Conservation (phyloP, 2,888 invertebrate genomes). For the Clusia tigrina region DNA sequence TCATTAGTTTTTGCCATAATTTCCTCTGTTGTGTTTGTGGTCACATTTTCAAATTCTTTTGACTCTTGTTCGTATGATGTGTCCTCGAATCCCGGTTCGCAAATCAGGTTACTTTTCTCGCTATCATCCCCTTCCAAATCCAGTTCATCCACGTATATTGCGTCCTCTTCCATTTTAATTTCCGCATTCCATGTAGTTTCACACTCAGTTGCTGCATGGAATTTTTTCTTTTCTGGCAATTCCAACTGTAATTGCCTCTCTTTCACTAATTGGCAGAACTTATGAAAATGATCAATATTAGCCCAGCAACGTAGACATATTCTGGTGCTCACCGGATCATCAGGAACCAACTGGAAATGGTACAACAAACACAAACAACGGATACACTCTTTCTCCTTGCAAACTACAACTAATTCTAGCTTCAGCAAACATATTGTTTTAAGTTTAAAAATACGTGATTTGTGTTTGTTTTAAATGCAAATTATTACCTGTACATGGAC, state of each 20-base stretch:
- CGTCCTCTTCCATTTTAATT: background rate
- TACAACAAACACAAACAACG: background rate
- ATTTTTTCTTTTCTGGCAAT: background rate
- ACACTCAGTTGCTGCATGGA: background rate
- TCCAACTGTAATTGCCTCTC: slow-evolving; percentile 13
- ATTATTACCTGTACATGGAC: slow-evolving; percentile 15
- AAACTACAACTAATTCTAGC: too few species aligned
- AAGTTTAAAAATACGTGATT: too few species aligned
- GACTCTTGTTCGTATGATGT: too few species aligned
- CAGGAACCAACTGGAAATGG: background rate
- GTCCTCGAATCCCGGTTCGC: too few species aligned
- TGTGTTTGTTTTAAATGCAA: too few species aligned
- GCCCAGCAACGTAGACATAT: slow-evolving; percentile 27
- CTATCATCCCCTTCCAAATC: too few species aligned
- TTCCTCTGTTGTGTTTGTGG: too few species aligned
- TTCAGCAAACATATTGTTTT: too few species aligned
- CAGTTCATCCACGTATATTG: too few species aligned
- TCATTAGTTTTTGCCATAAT: too few species aligned
- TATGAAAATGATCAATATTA: slow-evolving; percentile 23
- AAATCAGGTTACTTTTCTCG: too few species aligned
- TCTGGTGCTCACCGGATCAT: slow-evolving; percentile 4
- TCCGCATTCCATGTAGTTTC: background rate
- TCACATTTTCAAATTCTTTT: too few species aligned
- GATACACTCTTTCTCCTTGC: background rate
- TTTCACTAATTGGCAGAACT: slow-evolving; percentile 20